A percentile compares a stretch with the other conserved stretches of the same genome.
phyloP scores from a whole-genome alignment of 92 coral and sea anemone species.

The Anthopleura xanthogrammica region DNA sequence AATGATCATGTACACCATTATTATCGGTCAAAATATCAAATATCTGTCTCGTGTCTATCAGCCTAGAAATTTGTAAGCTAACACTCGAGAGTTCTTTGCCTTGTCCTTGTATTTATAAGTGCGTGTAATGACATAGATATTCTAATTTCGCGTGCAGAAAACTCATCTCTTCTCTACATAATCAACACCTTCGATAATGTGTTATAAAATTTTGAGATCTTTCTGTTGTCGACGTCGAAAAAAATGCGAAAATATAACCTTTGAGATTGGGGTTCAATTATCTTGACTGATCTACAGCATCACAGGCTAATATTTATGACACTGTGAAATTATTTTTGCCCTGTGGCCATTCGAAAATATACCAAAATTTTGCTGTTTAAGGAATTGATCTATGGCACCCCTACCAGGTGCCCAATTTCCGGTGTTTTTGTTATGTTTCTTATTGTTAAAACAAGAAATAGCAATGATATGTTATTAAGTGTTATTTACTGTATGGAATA shows the following conservation, averaged over 20 bases:
- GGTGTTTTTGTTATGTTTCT: not conserved
- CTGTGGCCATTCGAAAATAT: not conserved
- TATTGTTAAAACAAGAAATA: not conserved
- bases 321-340: not conserved
- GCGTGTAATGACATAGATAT: not conserved
- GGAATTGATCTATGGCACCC: not conserved
- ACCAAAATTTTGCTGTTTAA: not conserved
- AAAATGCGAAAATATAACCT: not conserved
- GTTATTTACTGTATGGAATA: not conserved
- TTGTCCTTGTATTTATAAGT: not conserved
- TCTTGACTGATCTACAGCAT: not conserved
- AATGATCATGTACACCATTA: not conserved
- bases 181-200: not conserved
- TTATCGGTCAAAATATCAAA: not conserved
- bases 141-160: too few relatives aligned
- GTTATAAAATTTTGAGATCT: not conserved
- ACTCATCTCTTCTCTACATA: too few relatives aligned
- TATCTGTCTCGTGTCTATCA: not conserved
- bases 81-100: not conserved
- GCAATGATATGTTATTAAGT: not conserved
- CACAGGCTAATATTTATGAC: not conserved
- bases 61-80: not conserved
- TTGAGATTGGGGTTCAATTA: too few relatives aligned
- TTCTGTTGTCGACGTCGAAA: not conserved
- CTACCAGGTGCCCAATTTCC: not conserved